phyloP scores from a whole-genome alignment of 2,888 invertebrate species.

The Prosapia bicincta region DNA sequence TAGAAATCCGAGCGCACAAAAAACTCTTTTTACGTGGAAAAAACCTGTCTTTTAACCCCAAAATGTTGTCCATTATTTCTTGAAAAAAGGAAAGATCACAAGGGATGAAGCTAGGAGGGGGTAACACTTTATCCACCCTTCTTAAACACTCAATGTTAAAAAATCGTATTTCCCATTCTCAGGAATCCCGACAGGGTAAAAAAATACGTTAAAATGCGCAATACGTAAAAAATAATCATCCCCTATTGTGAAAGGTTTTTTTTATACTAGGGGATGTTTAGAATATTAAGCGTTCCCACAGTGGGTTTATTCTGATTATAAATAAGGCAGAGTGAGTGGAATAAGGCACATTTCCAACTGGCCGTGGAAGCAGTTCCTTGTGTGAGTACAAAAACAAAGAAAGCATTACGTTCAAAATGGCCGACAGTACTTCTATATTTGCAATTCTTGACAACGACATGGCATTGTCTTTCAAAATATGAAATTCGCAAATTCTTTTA shows the following conservation, averaged over 20 bases:
- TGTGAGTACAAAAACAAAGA: background rate
- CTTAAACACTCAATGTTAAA: constrained; percentile 10
- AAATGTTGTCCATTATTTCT: constrained; percentile 23
- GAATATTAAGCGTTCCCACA: constrained; percentile 25
- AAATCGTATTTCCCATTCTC: constrained; percentile 27
- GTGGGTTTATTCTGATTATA: background rate
- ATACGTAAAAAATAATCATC: constrained; percentile 12
- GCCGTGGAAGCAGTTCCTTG: background rate
- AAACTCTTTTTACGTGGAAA: constrained; percentile 23
- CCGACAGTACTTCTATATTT: background rate
- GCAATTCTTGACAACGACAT: background rate
- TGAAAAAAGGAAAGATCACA: constrained; percentile 4
- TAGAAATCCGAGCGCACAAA: constrained; percentile 14
- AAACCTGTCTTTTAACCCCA: constrained; percentile 30
- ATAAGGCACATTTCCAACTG: constrained; percentile 9
- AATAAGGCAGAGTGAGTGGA: background rate
- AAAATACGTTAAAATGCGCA: constrained; percentile 21
- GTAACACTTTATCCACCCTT: background rate
- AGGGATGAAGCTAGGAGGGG: background rate
- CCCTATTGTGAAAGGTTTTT: constrained; percentile 8
- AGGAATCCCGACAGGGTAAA: constrained; percentile 23
- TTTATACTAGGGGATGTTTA: constrained; percentile 17
- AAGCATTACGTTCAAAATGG: background rate
- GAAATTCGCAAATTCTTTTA: constrained; percentile 15
- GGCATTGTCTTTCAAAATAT: constrained; percentile 8